A percentile compares a stretch with the other conserved stretches of the same genome.
These are phyloP conservation scores for Sardinella longiceps DNA, from an alignment of 2,797 vertebrate species.

Conservation along the genomic window DNA sequence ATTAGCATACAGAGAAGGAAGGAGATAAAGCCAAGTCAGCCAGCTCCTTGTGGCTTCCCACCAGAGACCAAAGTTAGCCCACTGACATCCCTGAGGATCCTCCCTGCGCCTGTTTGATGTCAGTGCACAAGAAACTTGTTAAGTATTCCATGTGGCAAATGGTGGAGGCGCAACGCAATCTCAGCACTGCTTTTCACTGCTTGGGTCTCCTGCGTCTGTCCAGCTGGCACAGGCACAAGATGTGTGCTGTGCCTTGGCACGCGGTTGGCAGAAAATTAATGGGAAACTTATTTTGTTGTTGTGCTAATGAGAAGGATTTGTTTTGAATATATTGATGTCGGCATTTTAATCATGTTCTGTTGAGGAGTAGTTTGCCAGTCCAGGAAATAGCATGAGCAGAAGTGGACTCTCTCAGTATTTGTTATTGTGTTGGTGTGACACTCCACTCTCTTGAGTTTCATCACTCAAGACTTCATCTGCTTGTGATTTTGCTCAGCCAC, in stretches of 20 bases:
- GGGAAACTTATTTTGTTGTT: background rate
- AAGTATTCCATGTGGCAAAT: conserved; percentile 11
- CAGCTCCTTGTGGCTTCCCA: background rate
- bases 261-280: conserved; percentile 9
- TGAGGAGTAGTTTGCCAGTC: conserved; percentile 7
- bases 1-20: conserved; percentile 10
- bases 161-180: background rate
- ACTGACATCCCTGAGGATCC: background rate
- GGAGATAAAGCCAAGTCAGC: background rate
- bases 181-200: conserved; percentile 10
- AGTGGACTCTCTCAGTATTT: background rate
- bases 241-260: conserved; percentile 18
- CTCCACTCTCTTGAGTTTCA: background rate
- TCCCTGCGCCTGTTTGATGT: conserved; percentile 3
- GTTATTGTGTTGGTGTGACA: background rate
- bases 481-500: background rate
- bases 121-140: conserved; percentile 3
- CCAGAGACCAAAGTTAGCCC: conserved; percentile 17
- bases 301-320: conserved; percentile 1
- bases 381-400: background rate
- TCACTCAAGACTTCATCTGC: background rate
- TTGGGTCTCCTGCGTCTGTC: background rate
- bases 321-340: conserved; percentile 22
- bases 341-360: conserved; percentile 1
- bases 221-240: conserved; percentile 16